Evolutionary conservation across 1,140 invertebrate species (phyloP), one percentile per base, ranked within the genome.

Genomic region (Wiebesia pumilae): DNA sequence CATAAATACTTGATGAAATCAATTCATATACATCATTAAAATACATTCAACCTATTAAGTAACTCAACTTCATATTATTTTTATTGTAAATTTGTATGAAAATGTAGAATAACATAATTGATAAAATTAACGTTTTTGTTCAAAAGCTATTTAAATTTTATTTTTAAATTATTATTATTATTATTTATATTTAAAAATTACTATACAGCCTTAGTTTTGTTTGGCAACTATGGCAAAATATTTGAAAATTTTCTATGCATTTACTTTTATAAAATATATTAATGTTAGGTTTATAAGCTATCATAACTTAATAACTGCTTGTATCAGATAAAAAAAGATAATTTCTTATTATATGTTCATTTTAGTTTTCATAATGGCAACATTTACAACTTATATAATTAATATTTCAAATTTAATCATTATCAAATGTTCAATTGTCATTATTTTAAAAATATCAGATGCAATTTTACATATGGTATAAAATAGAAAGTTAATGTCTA

Each of bases 181-280:
- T 35, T 71, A 78, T 80, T 85, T 85, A 84, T 71, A 84, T n/a
- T 77, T 35, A 73, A 35, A 73, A 24, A 71, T 82, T 54, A 54
- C 30, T 54, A 40, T n/a, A 47, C 12, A 47, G 43, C 62, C 40
- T 47, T 69, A 67, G 27, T 30, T 81, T 10, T 81, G 33, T 51
- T 21, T 24, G 3, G n/a, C 12, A 51, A n/a, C 19, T n/a, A 83
- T 58, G 33, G n/a, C 30, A 40, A 67, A 43, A 27, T 38, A 24
- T 84, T 84, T 40, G 14, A 33, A 6, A 71, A 7, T 47, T 16
- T 69, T 30, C 14, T 43, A 84, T n/a, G 35, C 19, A 84, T 78
- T 21, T 40, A 77, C n/a, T 21, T 84, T 62, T 47, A 77, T 84
- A 84, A 84, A 67, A 84, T 67, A 84, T 33, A 78, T 62, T 65